Evolutionary conservation across 2,113 vertebrate species (phyloP).

Genomic region (Brachyhypopomus occidentalis): DNA sequence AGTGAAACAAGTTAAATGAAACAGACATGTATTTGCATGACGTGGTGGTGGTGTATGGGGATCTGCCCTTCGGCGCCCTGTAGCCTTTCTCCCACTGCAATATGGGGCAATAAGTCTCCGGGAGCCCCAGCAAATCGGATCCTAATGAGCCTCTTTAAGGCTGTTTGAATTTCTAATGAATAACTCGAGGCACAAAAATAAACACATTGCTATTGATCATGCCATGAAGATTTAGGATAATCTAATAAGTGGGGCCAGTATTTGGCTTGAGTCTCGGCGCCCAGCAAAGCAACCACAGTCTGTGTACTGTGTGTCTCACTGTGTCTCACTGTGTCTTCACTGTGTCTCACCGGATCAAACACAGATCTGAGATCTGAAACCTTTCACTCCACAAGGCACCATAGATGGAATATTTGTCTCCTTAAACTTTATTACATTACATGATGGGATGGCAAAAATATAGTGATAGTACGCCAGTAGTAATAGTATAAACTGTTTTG

Average conservation of each 20-base stretch:
- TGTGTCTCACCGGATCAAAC: slow-evolving; percentile 53
- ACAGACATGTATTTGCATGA: slow-evolving; percentile 10
- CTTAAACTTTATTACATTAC: slow-evolving; percentile 28
- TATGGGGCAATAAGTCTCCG: slow-evolving; percentile 63
- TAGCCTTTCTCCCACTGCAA: slow-evolving; percentile 57
- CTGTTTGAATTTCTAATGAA: slow-evolving; percentile 78
- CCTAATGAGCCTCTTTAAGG: slow-evolving; percentile 72
- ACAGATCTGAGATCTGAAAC: slow-evolving; percentile 47
- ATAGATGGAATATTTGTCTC: slow-evolving; percentile 35
- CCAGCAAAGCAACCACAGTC: slow-evolving; percentile 44
- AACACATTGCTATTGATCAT: slow-evolving; percentile 82
- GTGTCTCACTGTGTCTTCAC: slow-evolving; percentile 41
- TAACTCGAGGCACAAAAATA: slow-evolving; percentile 74
- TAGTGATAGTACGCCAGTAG: not conserved
- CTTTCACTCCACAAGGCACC: slow-evolving; percentile 39
- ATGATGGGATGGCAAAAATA: slow-evolving; percentile 1
- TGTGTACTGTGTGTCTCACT: slow-evolving; percentile 28
- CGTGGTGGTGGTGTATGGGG: slow-evolving; percentile 32
- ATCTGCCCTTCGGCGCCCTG: slow-evolving; percentile 49
- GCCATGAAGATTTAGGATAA: slow-evolving; percentile 75
- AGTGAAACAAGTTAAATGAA: not conserved
- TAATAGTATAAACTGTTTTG: slow-evolving; percentile 24
- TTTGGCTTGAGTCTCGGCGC: slow-evolving; percentile 50
- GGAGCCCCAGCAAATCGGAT: slow-evolving; percentile 68
- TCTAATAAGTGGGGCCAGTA: slow-evolving; percentile 66